These are phyloP conservation scores for Drosophila kanapiae DNA, from an alignment of 1,140 invertebrate species.

Conservation along the genomic window DNA sequence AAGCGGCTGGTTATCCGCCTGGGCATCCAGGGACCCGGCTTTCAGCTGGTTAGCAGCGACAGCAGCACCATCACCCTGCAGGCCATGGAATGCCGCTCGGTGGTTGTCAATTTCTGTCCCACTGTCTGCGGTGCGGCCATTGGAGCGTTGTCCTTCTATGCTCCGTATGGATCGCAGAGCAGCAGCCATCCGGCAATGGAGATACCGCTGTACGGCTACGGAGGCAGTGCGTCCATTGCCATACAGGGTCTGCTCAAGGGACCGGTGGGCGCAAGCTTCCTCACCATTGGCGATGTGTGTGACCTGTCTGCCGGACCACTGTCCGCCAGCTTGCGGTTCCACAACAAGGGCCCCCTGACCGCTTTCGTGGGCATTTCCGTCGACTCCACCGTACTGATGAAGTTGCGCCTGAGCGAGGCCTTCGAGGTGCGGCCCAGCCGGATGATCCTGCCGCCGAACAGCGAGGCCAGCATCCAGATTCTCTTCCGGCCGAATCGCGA, in stretches of 20 bases:
- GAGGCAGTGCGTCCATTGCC: slow-evolving; percentile 71
- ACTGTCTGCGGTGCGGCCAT: slow-evolving; percentile 77
- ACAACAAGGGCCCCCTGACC: slow-evolving; percentile 78
- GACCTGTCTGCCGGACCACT: slow-evolving; percentile 66
- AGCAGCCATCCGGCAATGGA: slow-evolving; percentile 52
- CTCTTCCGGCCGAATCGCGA: slow-evolving; percentile 74
- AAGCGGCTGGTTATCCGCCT: slow-evolving; percentile 73
- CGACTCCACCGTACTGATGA: slow-evolving; percentile 71
- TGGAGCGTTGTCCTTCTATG: slow-evolving; percentile 68
- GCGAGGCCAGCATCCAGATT: slow-evolving; percentile 55
- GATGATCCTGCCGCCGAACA: slow-evolving; percentile 63
- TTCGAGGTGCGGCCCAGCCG: slow-evolving; percentile 71
- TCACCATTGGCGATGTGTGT: slow-evolving; percentile 76
- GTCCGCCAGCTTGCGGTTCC: slow-evolving; percentile 66
- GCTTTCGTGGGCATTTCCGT: slow-evolving; percentile 73
- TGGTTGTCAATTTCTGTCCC: slow-evolving; percentile 78
- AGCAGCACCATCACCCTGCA: slow-evolving; percentile 69
- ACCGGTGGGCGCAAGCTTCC: slow-evolving; percentile 74
- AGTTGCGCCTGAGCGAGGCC: slow-evolving; percentile 70
- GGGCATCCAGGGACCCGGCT: slow-evolving; percentile 78
- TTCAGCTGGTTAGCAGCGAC: slow-evolving; percentile 66
- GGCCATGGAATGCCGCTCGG: slow-evolving; percentile 77
- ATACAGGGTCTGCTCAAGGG: slow-evolving; percentile 71
- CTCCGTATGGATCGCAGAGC: slow-evolving; percentile 57
- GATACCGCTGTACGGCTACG: slow-evolving; percentile 74